Evolutionary conservation across 2,888 invertebrate genomes (phyloP).

Genomic region (Cheilosia impressa): DNA sequence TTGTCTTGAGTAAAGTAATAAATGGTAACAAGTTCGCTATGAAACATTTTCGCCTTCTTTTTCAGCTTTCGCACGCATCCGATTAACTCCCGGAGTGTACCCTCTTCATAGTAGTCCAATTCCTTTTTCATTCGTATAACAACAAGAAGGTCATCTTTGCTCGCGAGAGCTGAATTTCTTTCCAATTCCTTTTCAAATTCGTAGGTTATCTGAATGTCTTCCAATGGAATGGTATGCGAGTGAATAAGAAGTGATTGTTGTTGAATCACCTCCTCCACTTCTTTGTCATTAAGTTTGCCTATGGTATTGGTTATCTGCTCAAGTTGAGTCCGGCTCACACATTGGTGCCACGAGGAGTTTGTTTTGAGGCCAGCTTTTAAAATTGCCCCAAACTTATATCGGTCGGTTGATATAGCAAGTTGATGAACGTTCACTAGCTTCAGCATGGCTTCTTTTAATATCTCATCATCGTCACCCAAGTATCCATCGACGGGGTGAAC

Average conservation of each 20-base stretch:
- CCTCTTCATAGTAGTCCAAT: conserved; percentile 89
- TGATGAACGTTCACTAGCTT: conserved; percentile 23
- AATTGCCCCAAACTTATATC: conserved; percentile 15
- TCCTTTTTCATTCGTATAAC: conserved; percentile 92
- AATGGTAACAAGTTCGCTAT: conserved; percentile 92
- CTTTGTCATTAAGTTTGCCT: neutral
- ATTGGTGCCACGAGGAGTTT: neutral
- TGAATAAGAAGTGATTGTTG: neutral
- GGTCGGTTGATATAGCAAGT: neutral
- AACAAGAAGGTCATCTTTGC: conserved; percentile 85
- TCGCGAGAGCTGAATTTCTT: neutral
- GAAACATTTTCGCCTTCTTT: conserved; percentile 94
- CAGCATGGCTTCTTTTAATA: conserved; percentile 15
- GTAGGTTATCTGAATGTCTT: conserved; percentile 20
- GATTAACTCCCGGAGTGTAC: conserved; percentile 95
- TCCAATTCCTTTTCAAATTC: neutral
- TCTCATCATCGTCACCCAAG: conserved; percentile 11
- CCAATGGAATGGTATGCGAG: neutral
- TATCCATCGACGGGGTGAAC: conserved; percentile 4
- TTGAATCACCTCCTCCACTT: conserved; percentile 11
- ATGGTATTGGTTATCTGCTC: neutral
- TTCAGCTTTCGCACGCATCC: conserved; percentile 96
- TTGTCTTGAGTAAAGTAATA: conserved; percentile 84
- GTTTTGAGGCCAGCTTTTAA: conserved; percentile 8
- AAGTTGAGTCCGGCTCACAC: neutral